These are phyloP conservation scores for Alaudala cheleensis DNA, from an alignment of 2,113 vertebrate genomes.

Conservation along the genomic window DNA sequence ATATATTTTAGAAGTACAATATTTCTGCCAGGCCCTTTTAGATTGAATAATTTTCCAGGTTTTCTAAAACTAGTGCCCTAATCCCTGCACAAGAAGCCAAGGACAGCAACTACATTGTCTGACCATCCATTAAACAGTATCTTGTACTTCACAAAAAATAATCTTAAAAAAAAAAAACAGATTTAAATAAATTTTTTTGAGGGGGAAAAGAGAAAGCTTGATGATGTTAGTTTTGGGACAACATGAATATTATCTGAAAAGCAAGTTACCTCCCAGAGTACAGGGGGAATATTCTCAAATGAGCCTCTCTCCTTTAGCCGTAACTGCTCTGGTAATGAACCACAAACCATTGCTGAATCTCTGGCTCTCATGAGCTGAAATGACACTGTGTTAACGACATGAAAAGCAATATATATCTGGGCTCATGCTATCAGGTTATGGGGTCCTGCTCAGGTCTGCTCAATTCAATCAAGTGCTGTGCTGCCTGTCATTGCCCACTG, in stretches of 20 bases:
- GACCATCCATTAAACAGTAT: background rate
- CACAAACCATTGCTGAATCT: accelerated
- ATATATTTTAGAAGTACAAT: background rate
- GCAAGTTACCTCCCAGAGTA: background rate
- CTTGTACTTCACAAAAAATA: background rate
- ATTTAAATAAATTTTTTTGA: background rate
- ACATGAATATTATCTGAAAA: background rate
- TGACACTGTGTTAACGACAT: background rate
- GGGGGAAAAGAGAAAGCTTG: accelerated
- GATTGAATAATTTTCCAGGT: background rate
- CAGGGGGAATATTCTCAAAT: background rate
- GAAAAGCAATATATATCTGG: background rate
- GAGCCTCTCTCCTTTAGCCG: background rate
- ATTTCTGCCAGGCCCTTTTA: background rate
- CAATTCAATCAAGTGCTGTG: accelerated
- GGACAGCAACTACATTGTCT: background rate
- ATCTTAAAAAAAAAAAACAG: accelerated
- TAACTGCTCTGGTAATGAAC: background rate
- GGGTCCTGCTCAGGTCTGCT: background rate
- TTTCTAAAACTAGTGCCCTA: background rate
- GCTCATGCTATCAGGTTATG: background rate
- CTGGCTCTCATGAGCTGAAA: background rate
- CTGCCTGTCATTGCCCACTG: background rate
- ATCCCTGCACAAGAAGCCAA: background rate
- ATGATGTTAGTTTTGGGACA: background rate